Conservation (phyloP, 2,113 vertebrate species). For the Scatophagus argus region DNA sequence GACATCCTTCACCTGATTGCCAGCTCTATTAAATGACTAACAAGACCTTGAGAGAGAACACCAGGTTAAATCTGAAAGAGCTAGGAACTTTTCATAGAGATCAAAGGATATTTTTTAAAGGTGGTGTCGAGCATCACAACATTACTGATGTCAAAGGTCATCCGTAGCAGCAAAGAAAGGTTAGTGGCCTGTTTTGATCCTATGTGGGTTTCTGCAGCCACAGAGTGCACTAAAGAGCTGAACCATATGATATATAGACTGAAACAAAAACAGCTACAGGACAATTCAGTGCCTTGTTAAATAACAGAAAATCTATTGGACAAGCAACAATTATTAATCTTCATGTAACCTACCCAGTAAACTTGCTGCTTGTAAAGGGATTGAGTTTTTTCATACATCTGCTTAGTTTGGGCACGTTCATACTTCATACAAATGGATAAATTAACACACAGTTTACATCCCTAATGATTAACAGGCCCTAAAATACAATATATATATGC, state of each 20-base stretch:
- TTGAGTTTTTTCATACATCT: background rate
- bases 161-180: conserved; percentile 9
- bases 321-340: background rate
- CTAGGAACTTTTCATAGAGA: background rate
- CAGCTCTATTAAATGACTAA: conserved; percentile 53
- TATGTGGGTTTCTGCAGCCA: too few relatives aligned
- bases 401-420: background rate
- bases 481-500: too few relatives aligned
- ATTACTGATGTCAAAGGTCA: conserved; percentile 5
- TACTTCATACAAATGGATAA: too few relatives aligned
- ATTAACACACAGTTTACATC: background rate
- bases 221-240: background rate
- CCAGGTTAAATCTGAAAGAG: background rate
- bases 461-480: background rate
- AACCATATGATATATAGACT: background rate
- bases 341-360: background rate
- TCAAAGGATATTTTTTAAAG: conserved; percentile 1
- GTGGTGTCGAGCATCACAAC: background rate
- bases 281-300: background rate
- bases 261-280: background rate
- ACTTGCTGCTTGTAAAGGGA: background rate
- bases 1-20: conserved; percentile 61
- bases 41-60: conserved; percentile 25
- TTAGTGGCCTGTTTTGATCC: background rate
- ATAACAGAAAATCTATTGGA: background rate